Percentiles rank a stretch among this genome's conserved stretches.
These are phyloP conservation scores for Hylaea fasciaria DNA, from an alignment of 2,888 invertebrate species.

Conservation along the genomic window DNA sequence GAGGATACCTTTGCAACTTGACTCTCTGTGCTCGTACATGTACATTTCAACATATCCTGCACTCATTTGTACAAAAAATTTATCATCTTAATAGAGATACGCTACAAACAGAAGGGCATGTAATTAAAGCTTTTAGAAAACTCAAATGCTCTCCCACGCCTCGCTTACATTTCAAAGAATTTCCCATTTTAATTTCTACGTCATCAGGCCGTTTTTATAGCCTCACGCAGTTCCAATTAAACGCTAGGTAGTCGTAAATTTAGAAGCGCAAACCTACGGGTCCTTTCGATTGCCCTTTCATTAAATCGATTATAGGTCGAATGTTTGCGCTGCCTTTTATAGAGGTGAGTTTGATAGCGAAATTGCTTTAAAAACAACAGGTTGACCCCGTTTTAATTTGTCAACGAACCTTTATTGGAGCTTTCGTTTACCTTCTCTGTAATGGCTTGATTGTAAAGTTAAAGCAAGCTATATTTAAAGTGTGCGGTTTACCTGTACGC, in stretches of 20 bases:
- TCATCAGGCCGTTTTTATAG: constrained; percentile 78
- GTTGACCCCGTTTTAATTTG: constrained; percentile 55
- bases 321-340: constrained; percentile 73
- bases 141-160: too few species aligned
- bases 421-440: constrained; percentile 41
- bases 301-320: constrained; percentile 75
- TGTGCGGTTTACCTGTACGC: constrained; percentile 27
- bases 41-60: too few species aligned
- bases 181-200: constrained; percentile 69
- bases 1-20: too few species aligned
- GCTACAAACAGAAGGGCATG: too few species aligned
- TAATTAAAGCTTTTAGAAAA: too few species aligned
- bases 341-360: constrained; percentile 70
- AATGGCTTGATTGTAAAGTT: constrained; percentile 42
- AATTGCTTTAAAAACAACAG: constrained; percentile 75
- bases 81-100: too few species aligned
- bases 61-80: too few species aligned
- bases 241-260: constrained; percentile 78
- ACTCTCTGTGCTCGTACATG: too few species aligned
- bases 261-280: constrained; percentile 71
- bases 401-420: constrained; percentile 44
- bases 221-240: constrained; percentile 79
- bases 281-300: constrained; percentile 77
- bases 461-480: constrained; percentile 34
- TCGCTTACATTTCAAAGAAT: constrained; percentile 55